phyloP scores from a whole-genome alignment of 2,797 vertebrate genomes.

The Manis pentadactyla region DNA sequence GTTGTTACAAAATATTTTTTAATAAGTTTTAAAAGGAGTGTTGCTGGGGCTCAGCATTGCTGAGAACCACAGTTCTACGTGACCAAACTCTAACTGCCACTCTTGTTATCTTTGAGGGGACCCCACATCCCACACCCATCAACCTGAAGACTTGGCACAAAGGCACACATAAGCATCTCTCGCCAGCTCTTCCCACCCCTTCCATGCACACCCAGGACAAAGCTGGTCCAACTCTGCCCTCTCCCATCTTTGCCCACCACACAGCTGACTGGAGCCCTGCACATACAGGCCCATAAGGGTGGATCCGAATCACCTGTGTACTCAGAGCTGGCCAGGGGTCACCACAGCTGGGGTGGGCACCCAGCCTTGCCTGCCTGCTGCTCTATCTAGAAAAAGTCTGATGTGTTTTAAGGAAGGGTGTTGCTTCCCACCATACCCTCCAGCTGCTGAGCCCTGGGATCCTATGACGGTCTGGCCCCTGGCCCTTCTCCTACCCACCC shows the following conservation, averaged over 20 bases:
- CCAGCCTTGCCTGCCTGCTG: neutral
- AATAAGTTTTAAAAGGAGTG: neutral
- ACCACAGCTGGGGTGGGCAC: neutral
- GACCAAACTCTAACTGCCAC: neutral
- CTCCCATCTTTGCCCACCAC: rapidly evolving
- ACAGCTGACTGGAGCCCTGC: neutral
- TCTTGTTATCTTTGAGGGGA: neutral
- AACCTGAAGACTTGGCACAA: neutral
- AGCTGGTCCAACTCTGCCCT: neutral
- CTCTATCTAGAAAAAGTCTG: neutral
- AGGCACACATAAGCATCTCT: neutral
- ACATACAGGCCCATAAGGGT: neutral
- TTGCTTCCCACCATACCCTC: neutral
- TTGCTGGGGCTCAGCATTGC: neutral
- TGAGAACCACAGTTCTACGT: neutral
- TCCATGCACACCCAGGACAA: neutral
- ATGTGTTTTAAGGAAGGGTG: neutral
- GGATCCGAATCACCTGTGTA: neutral
- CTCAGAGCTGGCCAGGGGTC: neutral
- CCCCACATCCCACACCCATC: neutral
- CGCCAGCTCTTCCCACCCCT: neutral
- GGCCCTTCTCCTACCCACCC: rapidly evolving
- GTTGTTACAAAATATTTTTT: neutral
- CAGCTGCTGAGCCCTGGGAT: neutral
- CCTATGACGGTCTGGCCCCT: neutral